Evolutionary conservation across 2,797 vertebrate genomes (phyloP).

Genomic region (Heterohyrax brucei): DNA sequence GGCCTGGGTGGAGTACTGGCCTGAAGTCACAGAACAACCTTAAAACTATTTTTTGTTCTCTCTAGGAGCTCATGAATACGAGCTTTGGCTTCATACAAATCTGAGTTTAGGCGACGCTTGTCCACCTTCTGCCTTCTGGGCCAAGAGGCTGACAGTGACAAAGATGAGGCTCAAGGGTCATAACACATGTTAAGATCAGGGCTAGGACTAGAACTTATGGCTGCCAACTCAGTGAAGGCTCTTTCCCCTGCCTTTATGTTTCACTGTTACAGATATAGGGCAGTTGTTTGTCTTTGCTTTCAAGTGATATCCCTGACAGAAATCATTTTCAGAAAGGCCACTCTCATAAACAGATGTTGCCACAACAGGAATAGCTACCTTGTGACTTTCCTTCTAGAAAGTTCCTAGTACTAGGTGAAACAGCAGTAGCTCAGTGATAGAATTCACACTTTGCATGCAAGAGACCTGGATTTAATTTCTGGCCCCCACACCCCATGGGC

Average conservation of each 20-base stretch:
- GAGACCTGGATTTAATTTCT: not conserved
- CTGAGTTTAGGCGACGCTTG: not conserved
- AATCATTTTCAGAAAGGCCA: not conserved
- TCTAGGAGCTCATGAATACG: not conserved
- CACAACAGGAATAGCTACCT: not conserved
- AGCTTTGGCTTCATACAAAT: not conserved
- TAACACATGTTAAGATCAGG: not conserved
- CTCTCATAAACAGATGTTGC: not conserved
- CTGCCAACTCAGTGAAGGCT: not conserved
- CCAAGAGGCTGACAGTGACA: not conserved
- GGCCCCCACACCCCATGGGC: too few relatives aligned
- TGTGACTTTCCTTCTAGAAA: not conserved
- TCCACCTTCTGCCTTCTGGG: not conserved
- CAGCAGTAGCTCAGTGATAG: not conserved
- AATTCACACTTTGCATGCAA: not conserved
- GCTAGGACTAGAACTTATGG: not conserved
- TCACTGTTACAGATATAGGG: not conserved
- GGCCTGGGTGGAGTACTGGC: rapidly evolving
- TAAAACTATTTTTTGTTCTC: not conserved
- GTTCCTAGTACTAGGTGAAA: not conserved
- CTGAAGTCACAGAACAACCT: not conserved
- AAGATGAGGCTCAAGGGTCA: not conserved
- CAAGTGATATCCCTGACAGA: not conserved
- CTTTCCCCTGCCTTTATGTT: not conserved
- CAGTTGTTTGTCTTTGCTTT: not conserved